Percentiles rank a stretch among this genome's conserved stretches.
These are phyloP conservation scores for Leucoptera coffeella DNA, from an alignment of 2,888 invertebrate species.

Conservation along the genomic window DNA sequence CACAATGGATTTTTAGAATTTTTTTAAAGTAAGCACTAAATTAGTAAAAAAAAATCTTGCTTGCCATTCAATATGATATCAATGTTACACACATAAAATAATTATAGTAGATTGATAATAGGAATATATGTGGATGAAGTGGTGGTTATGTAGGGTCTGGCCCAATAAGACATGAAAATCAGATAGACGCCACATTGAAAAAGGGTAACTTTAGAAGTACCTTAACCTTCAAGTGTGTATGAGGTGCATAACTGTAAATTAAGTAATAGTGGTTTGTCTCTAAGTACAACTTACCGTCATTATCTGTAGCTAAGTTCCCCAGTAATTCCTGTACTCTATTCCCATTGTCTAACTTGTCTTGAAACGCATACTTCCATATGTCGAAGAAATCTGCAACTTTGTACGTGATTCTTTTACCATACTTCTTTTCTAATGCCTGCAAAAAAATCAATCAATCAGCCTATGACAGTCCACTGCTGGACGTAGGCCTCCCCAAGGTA, in stretches of 20 bases:
- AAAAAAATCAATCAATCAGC: constrained; percentile 10
- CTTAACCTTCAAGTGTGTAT: too few species aligned
- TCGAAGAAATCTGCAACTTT: constrained; percentile 53
- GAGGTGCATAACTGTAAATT: constrained; percentile 1
- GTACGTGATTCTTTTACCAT: constrained; percentile 29
- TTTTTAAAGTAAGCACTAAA: too few species aligned
- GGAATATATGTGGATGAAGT: too few species aligned
- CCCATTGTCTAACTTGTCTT: constrained; percentile 54
- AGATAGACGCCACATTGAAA: too few species aligned
- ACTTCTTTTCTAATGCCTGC: constrained; percentile 21
- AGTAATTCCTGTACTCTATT: constrained; percentile 47
- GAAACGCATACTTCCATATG: constrained; percentile 48
- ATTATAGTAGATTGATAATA: too few species aligned
- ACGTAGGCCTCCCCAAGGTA: background rate
- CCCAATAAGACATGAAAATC: too few species aligned
- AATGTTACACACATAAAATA: constrained; percentile 1
- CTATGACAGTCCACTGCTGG: background rate
- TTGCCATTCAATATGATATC: too few species aligned
- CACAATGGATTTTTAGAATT: too few species aligned
- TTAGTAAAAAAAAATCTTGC: too few species aligned
- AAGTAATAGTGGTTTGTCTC: background rate
- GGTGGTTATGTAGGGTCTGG: too few species aligned
- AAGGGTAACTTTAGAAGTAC: too few species aligned
- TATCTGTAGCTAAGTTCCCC: constrained; percentile 40
- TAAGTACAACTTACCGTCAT: constrained; percentile 20